phyloP scores from a whole-genome alignment of 2,113 vertebrate species.

The Haemorhous mexicanus region DNA sequence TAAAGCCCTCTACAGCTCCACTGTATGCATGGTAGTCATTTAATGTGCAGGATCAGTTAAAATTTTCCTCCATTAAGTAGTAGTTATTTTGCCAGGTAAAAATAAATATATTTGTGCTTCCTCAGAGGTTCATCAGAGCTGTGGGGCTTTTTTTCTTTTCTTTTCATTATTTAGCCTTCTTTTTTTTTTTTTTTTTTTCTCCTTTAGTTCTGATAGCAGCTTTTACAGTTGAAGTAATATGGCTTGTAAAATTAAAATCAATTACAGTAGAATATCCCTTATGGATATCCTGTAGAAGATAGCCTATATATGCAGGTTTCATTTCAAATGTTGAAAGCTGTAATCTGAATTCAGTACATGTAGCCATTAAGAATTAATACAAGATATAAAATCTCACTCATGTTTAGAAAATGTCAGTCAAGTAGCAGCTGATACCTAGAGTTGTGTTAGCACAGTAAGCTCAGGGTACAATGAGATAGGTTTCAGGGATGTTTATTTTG shows the following conservation, averaged over 20 bases:
- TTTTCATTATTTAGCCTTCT: not conserved
- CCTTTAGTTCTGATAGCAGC: not conserved
- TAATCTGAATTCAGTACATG: not conserved
- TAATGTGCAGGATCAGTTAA: not conserved
- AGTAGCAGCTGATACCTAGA: not conserved
- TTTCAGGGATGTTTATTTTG: not conserved
- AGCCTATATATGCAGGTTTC: not conserved
- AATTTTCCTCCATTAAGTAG: not conserved
- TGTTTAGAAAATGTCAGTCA: slow-evolving; percentile 9
- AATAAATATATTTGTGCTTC: not conserved
- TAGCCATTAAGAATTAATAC: slow-evolving; percentile 33
- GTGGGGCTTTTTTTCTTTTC: accelerated
- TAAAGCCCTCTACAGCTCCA: not conserved
- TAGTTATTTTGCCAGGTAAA: not conserved
- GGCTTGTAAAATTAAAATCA: slow-evolving; percentile 43
- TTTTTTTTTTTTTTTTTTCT: not conserved
- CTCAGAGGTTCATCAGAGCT: not conserved
- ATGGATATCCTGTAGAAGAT: not conserved
- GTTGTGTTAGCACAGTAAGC: not conserved
- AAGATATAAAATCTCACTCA: not conserved
- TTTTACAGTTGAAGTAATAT: slow-evolving; percentile 38
- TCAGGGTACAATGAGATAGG: not conserved
- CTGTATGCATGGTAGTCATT: not conserved
- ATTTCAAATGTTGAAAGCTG: not conserved
- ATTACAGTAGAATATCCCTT: not conserved